A percentile compares a stretch with the other conserved stretches of the same genome.
Conservation (phyloP, 2,797 vertebrate species). For the Enteromius radiatus region DNA sequence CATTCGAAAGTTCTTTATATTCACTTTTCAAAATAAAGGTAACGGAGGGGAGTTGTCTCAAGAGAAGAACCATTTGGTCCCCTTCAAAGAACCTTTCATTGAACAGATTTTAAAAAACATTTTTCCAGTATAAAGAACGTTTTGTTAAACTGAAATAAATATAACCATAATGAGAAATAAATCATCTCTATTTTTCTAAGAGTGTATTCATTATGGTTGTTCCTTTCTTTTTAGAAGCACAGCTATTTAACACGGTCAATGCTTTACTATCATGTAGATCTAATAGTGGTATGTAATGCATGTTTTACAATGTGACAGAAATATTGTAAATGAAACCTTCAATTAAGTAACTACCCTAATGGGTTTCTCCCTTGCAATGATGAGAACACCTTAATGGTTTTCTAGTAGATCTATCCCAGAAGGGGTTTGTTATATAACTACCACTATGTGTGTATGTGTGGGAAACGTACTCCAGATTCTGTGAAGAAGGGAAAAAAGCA, state of each 20-base stretch:
- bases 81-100: no score
- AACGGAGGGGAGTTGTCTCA: background rate
- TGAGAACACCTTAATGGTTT: slow-evolving; percentile 31
- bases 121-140: background rate
- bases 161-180: no score
- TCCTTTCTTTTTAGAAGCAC: background rate
- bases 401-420: slow-evolving; percentile 28
- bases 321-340: slow-evolving; percentile 2
- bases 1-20: background rate
- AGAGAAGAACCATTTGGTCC: background rate
- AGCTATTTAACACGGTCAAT: background rate
- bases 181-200: no score
- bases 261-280: background rate
- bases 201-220: background rate
- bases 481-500: background rate
- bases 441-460: background rate
- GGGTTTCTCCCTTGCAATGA: background rate
- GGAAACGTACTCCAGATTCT: slow-evolving; percentile 9
- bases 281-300: background rate
- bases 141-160: no score
- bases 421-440: slow-evolving; percentile 38
- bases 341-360: slow-evolving; percentile 11
- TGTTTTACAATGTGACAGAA: background rate
- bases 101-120: no score
- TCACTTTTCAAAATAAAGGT: background rate